Conservation (phyloP, 2,113 vertebrate genomes). For the Centropristis striata region DNA sequence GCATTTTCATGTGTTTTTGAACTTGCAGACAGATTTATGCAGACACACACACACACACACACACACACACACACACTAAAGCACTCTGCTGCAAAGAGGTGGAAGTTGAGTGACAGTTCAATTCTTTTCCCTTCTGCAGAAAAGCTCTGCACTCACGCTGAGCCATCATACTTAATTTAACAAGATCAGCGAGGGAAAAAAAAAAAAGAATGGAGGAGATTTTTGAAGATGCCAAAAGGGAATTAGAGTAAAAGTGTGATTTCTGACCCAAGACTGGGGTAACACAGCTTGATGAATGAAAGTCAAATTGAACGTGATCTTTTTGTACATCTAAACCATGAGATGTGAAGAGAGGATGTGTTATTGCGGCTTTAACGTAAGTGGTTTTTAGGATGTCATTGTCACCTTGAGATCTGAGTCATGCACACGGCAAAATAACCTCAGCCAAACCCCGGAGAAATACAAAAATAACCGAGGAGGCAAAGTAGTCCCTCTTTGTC, state of each 20-base stretch:
- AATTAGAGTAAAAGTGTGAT: slow-evolving; percentile 61
- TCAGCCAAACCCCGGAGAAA: slow-evolving; percentile 21
- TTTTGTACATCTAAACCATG: slow-evolving; percentile 38
- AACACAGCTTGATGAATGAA: slow-evolving; percentile 61
- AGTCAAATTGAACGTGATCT: slow-evolving; percentile 65
- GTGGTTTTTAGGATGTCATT: slow-evolving; percentile 35
- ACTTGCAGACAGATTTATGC: slow-evolving; percentile 6
- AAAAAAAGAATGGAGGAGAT: slow-evolving; percentile 18
- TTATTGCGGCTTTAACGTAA: slow-evolving; percentile 41
- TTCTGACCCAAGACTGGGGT: slow-evolving; percentile 55
- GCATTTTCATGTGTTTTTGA: slow-evolving; percentile 1
- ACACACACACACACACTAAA: slow-evolving; percentile 22
- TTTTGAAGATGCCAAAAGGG: slow-evolving; percentile 53
- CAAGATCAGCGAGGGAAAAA: slow-evolving; percentile 41
- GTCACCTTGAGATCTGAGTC: slow-evolving; percentile 47
- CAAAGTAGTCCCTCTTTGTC: slow-evolving; percentile 11
- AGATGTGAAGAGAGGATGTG: slow-evolving; percentile 32
- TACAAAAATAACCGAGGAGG: slow-evolving; percentile 11
- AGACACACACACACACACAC: neutral
- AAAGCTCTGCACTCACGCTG: slow-evolving; percentile 44
- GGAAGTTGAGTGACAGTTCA: slow-evolving; percentile 70
- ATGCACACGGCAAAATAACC: slow-evolving; percentile 11
- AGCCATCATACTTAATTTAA: slow-evolving; percentile 69
- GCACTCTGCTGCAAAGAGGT: slow-evolving; percentile 42
- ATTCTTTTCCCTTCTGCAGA: slow-evolving; percentile 58